Base-by-base conservation (phyloP, 2,797 vertebrate genomes). In the Anguilla megastoma region DNA sequence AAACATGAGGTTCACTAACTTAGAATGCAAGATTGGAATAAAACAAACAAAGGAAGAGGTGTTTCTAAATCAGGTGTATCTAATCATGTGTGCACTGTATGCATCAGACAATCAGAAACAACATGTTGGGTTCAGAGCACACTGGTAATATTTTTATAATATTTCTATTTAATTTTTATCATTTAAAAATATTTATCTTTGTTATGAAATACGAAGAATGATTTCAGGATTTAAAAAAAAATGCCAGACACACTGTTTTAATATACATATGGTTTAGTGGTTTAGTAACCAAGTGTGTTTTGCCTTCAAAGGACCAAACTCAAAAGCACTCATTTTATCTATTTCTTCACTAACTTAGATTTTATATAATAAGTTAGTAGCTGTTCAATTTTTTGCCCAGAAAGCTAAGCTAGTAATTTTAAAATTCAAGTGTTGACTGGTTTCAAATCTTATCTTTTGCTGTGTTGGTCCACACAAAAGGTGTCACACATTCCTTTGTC, bases 91-190 rank as follows among this genome's bases (percentile, higher is more conserved):
- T 54, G 52, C 9, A 10, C 52, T 58, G 56, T 58, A 14, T 16
- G 14, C 56, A 58, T 58, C 14, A 58, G 56, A 58, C 14, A 58
- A 58, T 10, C 12, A 89, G 90, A 92, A 93, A 88, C 86, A 89
- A 90, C 87, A 54, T 54, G 9, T 54, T 54, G 52, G 56, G 14
- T 58, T 58, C 16, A 58, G 92, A 69, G 63, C 56, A 2, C 56
- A 58, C 50, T 52, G 50, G 10, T 8, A 52, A 8, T 52, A 8
- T 52, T 52, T 52, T 1, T 52, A 52, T 45, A 45, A 45, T 45
- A 45, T 45, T 45, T 41, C 3, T 41, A 41, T 41, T 41, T 41
- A 41, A 41, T 3, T 3, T 41, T 41, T 45, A 45, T 45, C 4
- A 4, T 45, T 45, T 45, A 14, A 54, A 6, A 9, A 7, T 2